Evolutionary conservation across 2,797 vertebrate species (phyloP), one percentile per base, ranked within the genome.

Genomic region (Mormyrus hasselquistii): DNA sequence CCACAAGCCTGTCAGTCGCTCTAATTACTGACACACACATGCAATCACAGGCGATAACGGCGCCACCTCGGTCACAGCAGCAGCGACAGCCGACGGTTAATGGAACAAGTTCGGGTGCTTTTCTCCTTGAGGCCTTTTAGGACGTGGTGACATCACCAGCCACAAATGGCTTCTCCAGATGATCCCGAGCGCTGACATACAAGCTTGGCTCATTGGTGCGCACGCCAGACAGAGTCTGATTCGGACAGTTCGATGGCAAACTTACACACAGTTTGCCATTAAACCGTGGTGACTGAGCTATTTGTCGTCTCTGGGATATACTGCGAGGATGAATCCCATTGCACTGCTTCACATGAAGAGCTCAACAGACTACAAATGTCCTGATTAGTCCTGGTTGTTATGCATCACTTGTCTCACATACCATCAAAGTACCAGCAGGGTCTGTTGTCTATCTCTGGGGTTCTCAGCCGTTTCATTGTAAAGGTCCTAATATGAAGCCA

Each of bases 71-170:
- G 41, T 50, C 82, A 25, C 47, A 52, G 12, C n/a, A 29, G 41
- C 79, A 50, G 44, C 14, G 49, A 8, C 41, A 22, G 82, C 82
- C 2, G 44, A 5, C 44, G 9, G 8, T 49, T 84, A 49, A 52
- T 84, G 82, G 82, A 12, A 29, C 47, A 4, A 52, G 47, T 22
- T n/a, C 29, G 19, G 44, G 10, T 83, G 82, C 41, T 22, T 84
- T 84, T 84, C 82, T 52, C 16, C 82, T 84, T 52, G 41, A 84
- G 22, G 79, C 79, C n/a, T 83, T 83, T 83, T 44, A 73, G 65
- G 65, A 34, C 12, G 12, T 29, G 25, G 29, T 38, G 65, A 73
- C 65, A 73, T 73, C 65, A 73, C 65, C 65, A 38, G 65, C 65
- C 65, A 73, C 65, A 38, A 73, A 73, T 38, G 65, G 29, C 65